These are phyloP conservation scores for Amyelois transitella DNA, from an alignment of 1,140 invertebrate species.

Conservation along the genomic window DNA sequence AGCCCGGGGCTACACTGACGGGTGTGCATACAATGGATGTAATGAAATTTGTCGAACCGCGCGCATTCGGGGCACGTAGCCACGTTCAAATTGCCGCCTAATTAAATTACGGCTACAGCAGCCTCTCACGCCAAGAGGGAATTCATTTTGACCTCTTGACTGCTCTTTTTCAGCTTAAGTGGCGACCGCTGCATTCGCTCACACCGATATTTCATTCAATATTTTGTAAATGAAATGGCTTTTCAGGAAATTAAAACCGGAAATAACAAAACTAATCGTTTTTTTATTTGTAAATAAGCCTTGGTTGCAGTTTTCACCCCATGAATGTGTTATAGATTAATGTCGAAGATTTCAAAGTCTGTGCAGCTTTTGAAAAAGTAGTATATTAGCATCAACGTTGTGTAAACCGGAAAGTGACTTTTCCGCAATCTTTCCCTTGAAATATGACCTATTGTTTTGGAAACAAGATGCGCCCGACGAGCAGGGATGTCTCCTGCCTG, in stretches of 20 bases:
- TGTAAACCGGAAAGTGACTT: conserved; percentile 7
- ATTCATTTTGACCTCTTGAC: conserved; percentile 26
- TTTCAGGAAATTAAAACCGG: too few relatives aligned
- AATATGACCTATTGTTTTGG: conserved; percentile 15
- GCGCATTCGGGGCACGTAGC: conserved; percentile 50
- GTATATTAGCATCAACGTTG: too few relatives aligned
- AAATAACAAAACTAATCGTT: too few relatives aligned
- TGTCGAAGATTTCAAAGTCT: too few relatives aligned
- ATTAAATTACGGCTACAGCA: conserved; percentile 49
- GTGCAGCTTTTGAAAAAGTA: too few relatives aligned
- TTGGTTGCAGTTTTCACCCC: too few relatives aligned
- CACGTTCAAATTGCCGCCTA: conserved; percentile 51
- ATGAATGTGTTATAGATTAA: too few relatives aligned
- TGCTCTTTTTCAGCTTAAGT: conserved; percentile 16
- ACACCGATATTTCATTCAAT: not conserved
- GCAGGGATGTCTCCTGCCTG: not conserved
- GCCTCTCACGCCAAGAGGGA: conserved; percentile 15
- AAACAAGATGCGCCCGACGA: conserved; percentile 2
- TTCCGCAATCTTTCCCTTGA: conserved; percentile 9
- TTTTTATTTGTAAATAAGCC: too few relatives aligned
- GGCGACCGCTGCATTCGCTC: not conserved
- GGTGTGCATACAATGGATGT: conserved; percentile 33
- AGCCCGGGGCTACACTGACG: not conserved
- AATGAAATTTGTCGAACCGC: conserved; percentile 53
- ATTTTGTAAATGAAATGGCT: too few relatives aligned